Conservation (phyloP, 2,888 invertebrate species). For the Agrotis ipsilon region DNA sequence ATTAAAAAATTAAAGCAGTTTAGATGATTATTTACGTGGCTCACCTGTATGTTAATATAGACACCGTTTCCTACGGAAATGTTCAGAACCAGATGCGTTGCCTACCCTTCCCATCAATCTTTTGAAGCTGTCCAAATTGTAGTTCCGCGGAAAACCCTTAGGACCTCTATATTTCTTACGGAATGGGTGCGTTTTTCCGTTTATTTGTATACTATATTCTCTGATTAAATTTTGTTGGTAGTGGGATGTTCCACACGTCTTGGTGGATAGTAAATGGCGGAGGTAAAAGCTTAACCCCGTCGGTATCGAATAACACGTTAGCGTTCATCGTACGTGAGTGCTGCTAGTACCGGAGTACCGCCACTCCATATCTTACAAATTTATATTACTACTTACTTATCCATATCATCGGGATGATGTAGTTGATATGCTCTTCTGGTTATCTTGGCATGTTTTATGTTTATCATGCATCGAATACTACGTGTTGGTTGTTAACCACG, state of each 20-base stretch:
- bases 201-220: conserved; percentile 25
- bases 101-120: conserved; percentile 47
- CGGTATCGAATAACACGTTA: conserved; percentile 37
- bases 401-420: conserved; percentile 4
- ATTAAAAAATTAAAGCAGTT: neutral
- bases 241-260: conserved; percentile 19
- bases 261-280: conserved; percentile 10
- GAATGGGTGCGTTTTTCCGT: conserved; percentile 29
- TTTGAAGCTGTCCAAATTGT: conserved; percentile 43
- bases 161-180: conserved; percentile 37
- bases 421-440: neutral
- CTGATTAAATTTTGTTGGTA: conserved; percentile 24
- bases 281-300: conserved; percentile 18
- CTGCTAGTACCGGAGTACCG: conserved; percentile 16
- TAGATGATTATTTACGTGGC: neutral
- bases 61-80: neutral
- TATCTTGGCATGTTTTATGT: conserved; percentile 1
- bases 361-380: conserved; percentile 13
- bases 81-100: conserved; percentile 9
- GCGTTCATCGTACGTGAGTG: conserved; percentile 6
- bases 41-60: conserved; percentile 8
- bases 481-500: conserved; percentile 4
- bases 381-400: conserved; percentile 24
- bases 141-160: conserved; percentile 30
- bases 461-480: neutral